Percentiles rank a stretch among this genome's conserved stretches.
phyloP scores from a whole-genome alignment of 2,113 vertebrate species.

The Oreochromis aureus region DNA sequence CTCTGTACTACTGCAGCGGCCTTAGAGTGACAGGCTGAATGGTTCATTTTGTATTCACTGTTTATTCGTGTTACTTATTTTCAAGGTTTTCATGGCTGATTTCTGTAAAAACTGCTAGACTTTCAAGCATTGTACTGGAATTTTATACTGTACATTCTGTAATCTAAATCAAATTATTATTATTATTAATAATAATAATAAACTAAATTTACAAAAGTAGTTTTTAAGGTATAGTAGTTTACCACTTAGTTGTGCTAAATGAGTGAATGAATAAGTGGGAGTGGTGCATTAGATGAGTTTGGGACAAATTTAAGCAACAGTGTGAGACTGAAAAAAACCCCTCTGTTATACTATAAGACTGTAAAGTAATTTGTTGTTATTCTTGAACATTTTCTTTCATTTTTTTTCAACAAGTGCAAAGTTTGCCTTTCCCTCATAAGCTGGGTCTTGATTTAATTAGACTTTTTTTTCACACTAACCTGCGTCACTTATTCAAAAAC shows the following conservation, averaged over 20 bases:
- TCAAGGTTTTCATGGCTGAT: not conserved
- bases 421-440: not conserved
- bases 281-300: not conserved
- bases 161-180: not conserved
- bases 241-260: not conserved
- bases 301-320: not conserved
- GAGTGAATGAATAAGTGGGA: not conserved
- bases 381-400: not conserved
- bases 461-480: not conserved
- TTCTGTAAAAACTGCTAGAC: not conserved
- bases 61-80: not conserved
- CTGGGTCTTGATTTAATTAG: not conserved
- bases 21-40: not conserved
- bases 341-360: not conserved
- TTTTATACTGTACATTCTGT: not conserved
- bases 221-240: not conserved
- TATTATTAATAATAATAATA: not conserved
- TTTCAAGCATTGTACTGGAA: not conserved
- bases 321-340: fast-evolving
- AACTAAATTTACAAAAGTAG: not conserved
- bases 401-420: not conserved
- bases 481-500: not conserved
- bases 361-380: not conserved
- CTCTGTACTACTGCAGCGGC: not conserved
- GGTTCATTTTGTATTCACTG: not conserved